Conservation (phyloP, 2,797 vertebrate species). For the Mycteria americana region DNA sequence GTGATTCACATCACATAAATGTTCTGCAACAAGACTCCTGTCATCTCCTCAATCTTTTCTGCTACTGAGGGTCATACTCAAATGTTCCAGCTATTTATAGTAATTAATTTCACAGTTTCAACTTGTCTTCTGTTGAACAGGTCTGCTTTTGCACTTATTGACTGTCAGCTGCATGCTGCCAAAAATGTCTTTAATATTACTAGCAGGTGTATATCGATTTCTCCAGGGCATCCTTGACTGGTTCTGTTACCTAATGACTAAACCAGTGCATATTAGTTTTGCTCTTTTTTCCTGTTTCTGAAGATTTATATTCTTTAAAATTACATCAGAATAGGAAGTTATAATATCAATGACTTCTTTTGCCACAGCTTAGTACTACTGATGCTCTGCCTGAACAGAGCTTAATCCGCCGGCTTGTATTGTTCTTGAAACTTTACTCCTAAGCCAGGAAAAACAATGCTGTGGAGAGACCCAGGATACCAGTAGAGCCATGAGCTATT, state of each 20-base stretch:
- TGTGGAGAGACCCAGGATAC: not conserved
- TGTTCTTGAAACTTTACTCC: slow-evolving; percentile 34
- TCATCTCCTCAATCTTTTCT: not conserved
- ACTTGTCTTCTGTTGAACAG: not conserved
- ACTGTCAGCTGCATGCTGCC: not conserved
- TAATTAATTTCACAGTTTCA: slow-evolving; percentile 48
- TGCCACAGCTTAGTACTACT: not conserved
- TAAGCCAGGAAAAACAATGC: slow-evolving; percentile 24
- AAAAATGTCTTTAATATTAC: not conserved
- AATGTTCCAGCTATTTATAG: slow-evolving; percentile 48
- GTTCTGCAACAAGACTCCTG: slow-evolving; percentile 13
- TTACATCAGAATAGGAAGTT: not conserved
- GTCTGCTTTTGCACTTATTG: slow-evolving; percentile 15
- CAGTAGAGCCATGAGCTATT: slow-evolving; percentile 14
- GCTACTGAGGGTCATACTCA: not conserved
- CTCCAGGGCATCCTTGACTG: not conserved
- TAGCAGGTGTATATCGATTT: not conserved
- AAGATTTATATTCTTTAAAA: not conserved
- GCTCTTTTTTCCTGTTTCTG: not conserved
- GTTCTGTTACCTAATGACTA: not conserved
- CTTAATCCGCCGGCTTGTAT: not conserved
- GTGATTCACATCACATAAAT: not conserved
- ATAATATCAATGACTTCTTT: not conserved
- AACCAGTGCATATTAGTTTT: not conserved
- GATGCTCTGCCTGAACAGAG: not conserved